Evolutionary conservation across 1,140 invertebrate species (phyloP), one percentile per base, ranked within the genome.

Genomic region (Gonatopus flavifemur): DNA sequence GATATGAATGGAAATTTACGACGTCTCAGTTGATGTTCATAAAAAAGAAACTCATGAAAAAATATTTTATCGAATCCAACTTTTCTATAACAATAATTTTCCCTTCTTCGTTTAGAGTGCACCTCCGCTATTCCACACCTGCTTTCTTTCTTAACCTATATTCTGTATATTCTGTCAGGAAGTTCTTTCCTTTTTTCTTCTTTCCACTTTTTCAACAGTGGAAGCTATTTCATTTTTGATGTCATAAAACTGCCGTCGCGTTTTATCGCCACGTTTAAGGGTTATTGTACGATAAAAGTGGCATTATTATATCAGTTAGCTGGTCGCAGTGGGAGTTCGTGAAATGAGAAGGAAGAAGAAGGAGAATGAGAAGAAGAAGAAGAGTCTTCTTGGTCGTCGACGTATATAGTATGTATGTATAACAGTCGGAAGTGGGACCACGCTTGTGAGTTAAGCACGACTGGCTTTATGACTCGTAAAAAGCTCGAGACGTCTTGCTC

Each of bases 271-370:
- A 43, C 65, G 66, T 76, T 76, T 74, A 76, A 78, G 67, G 72
- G 69, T 78, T 77, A 76, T 76, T 72, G 74, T 74, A 76, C 69
- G 71, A 76, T 78, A 76, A 78, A 78, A 76, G 67, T 69, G 66
- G 69, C 62, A 72, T 78, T 77, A 77, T 76, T 76, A n/a, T n/a
- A 77, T 78, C 76, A 77, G 67, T 78, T 78, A 77, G 64, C 58
- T 46, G 59, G 43, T 48, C 46, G 49, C 7, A 39, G 52, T 51
- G 41, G 53, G 41, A 51, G 59, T 42, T 56, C 55, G 57, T 43
- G 53, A 55, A 25, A 31, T 36, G 25, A 41, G 28, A 36, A 48
- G 35, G 20, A 53, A 7, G 13, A 15, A 15, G 40, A n/a, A 25
- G 22, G 22, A 28, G 55, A 37, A 44, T 39, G 50, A 41, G 38